phyloP scores from a whole-genome alignment of 2,797 vertebrate species.

The Thalassophryne amazonica region DNA sequence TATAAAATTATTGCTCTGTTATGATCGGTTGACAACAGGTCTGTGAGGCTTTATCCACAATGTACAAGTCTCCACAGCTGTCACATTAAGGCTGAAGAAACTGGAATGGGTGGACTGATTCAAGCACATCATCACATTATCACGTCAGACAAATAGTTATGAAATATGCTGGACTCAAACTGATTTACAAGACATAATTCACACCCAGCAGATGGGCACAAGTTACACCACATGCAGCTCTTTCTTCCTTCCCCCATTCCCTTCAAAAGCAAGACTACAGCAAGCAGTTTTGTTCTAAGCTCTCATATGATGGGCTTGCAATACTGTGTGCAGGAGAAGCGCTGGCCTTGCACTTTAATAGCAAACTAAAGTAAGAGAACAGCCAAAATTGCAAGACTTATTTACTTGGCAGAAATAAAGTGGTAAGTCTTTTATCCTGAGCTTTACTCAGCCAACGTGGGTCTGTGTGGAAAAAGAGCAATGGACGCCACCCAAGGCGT shows the following conservation, averaged over 20 bases:
- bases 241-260: slow-evolving; percentile 9
- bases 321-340: slow-evolving; percentile 31
- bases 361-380: slow-evolving; percentile 57
- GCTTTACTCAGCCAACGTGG: slow-evolving; percentile 41
- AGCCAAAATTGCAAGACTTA: slow-evolving; percentile 63
- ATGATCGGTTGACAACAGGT: slow-evolving; percentile 1
- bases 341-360: slow-evolving; percentile 66
- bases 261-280: slow-evolving; percentile 25
- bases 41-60: slow-evolving; percentile 3
- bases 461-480: slow-evolving; percentile 24
- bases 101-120: slow-evolving; percentile 29
- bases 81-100: slow-evolving; percentile 9
- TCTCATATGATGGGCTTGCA: slow-evolving; percentile 26
- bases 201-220: slow-evolving; percentile 35
- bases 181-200: slow-evolving; percentile 37
- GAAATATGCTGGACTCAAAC: slow-evolving; percentile 32
- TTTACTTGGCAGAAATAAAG: slow-evolving; percentile 71
- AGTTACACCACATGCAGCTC: slow-evolving; percentile 3
- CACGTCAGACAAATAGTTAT: slow-evolving; percentile 18
- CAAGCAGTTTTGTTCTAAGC: slow-evolving; percentile 26
- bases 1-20: not conserved
- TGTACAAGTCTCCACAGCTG: slow-evolving; percentile 10
- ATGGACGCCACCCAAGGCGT: slow-evolving; percentile 49
- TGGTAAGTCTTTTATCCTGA: slow-evolving; percentile 56
- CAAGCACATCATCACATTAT: slow-evolving; percentile 26